Conservation (phyloP, 1,140 invertebrate species). For the Batillaria attramentaria region DNA sequence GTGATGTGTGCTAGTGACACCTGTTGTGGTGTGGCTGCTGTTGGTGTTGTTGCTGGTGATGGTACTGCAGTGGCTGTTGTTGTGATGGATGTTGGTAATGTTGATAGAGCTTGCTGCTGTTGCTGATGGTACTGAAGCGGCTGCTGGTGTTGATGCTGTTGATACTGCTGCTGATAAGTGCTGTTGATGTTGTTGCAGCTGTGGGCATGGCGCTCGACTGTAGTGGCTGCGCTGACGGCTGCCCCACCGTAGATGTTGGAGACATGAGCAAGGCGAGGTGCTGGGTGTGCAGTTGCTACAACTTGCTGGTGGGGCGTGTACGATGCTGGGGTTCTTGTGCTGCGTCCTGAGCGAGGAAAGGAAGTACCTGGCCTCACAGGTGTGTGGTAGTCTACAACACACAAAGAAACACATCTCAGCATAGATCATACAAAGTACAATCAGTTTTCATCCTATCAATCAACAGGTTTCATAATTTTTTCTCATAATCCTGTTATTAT, state of each 20-base stretch:
- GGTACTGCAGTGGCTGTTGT: conserved; percentile 2
- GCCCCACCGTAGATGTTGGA: conserved; percentile 28
- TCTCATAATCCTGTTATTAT: too few relatives aligned
- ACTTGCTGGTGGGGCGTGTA: conserved; percentile 64
- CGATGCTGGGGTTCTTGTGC: conserved; percentile 62
- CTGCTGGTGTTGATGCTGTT: conserved; percentile 8
- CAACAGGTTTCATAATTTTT: too few relatives aligned
- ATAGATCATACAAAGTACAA: not conserved
- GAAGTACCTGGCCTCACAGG: conserved; percentile 76
- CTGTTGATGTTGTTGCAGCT: conserved; percentile 32
- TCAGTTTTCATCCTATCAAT: not conserved
- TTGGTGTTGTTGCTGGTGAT: conserved; percentile 29
- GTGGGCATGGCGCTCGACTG: conserved; percentile 21
- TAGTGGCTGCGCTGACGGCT: conserved; percentile 24
- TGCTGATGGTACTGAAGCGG: not conserved
- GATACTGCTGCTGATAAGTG: conserved; percentile 1
- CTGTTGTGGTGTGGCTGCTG: not conserved
- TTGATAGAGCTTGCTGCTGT: conserved; percentile 10
- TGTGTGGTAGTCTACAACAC: conserved; percentile 92
- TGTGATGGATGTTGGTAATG: conserved; percentile 15
- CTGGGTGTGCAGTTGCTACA: conserved; percentile 65
- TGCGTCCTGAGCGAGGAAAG: conserved; percentile 58
- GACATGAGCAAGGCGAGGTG: conserved; percentile 20
- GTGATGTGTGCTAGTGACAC: conserved; percentile 19
- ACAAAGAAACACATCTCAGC: conserved; percentile 52